Percentiles rank a stretch among this genome's conserved stretches.
phyloP scores from a whole-genome alignment of 2,888 invertebrate genomes.

The Tenthredo distinguenda region DNA sequence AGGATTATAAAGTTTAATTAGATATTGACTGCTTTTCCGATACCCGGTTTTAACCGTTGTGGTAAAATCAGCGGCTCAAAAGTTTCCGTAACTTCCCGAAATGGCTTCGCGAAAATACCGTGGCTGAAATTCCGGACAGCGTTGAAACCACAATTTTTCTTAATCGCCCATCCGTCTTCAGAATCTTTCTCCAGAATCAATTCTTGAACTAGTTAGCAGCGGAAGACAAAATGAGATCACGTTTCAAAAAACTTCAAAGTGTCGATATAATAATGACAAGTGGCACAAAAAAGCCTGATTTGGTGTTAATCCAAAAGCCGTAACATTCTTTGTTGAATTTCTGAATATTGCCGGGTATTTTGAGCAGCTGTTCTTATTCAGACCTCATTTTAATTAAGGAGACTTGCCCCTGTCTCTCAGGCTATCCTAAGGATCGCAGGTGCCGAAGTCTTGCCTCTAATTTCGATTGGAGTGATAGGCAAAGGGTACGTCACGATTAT shows the following conservation, averaged over 20 bases:
- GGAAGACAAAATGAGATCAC: neutral
- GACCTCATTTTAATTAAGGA: neutral
- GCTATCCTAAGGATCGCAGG: neutral
- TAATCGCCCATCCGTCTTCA: neutral
- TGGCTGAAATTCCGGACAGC: neutral
- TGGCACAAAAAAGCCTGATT: neutral
- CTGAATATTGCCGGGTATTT: neutral
- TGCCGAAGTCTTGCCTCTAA: neutral
- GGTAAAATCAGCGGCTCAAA: slow-evolving; percentile 24
- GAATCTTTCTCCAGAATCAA: neutral
- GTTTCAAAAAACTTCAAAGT: neutral
- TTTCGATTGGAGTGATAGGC: neutral
- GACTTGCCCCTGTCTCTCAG: neutral
- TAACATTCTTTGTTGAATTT: neutral
- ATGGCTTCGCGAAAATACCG: neutral
- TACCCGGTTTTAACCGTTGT: slow-evolving; percentile 1
- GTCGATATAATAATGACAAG: neutral
- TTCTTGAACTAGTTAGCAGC: neutral
- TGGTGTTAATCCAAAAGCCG: neutral
- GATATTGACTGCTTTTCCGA: slow-evolving; percentile 29
- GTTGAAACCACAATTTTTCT: neutral
- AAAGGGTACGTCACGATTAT: neutral
- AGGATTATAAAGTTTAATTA: slow-evolving; percentile 42
- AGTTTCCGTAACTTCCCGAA: slow-evolving; percentile 10
- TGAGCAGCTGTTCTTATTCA: neutral